phyloP scores from a whole-genome alignment of 2,113 vertebrate genomes.

The Orthonyx spaldingii region DNA sequence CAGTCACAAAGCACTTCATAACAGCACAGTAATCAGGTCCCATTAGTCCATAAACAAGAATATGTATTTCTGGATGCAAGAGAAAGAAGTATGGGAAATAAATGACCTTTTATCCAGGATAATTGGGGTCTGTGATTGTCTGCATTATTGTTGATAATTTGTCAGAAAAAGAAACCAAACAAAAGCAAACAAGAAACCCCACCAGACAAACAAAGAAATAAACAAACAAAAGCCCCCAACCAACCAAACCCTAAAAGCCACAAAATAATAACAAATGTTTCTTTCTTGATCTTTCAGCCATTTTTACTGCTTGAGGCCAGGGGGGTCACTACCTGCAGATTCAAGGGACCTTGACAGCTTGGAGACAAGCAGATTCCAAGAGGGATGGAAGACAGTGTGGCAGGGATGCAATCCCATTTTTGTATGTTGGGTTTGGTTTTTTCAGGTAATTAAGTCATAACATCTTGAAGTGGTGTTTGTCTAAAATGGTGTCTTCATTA shows the following conservation, averaged over 20 bases:
- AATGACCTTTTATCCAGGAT: not conserved
- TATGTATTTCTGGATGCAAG: not conserved
- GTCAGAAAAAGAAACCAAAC: not conserved
- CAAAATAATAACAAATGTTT: not conserved
- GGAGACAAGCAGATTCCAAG: not conserved
- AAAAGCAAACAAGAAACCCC: not conserved
- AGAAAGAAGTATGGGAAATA: not conserved
- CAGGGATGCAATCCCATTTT: not conserved
- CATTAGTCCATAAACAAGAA: not conserved
- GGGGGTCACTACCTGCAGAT: not conserved
- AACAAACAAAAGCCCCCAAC: not conserved
- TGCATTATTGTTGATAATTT: not conserved
- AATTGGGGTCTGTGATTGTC: not conserved
- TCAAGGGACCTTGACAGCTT: not conserved
- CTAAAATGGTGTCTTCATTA: not conserved
- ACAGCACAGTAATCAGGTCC: not conserved
- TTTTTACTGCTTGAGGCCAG: not conserved
- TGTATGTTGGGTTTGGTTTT: not conserved
- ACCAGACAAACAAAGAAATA: not conserved
- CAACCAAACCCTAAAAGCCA: not conserved
- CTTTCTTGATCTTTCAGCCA: not conserved
- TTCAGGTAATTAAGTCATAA: not conserved
- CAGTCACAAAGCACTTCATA: not conserved
- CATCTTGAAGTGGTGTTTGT: not conserved
- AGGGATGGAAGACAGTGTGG: not conserved